Evolutionary conservation across 2,888 invertebrate species (phyloP).

Genomic region (Rhamnusium bicolor): DNA sequence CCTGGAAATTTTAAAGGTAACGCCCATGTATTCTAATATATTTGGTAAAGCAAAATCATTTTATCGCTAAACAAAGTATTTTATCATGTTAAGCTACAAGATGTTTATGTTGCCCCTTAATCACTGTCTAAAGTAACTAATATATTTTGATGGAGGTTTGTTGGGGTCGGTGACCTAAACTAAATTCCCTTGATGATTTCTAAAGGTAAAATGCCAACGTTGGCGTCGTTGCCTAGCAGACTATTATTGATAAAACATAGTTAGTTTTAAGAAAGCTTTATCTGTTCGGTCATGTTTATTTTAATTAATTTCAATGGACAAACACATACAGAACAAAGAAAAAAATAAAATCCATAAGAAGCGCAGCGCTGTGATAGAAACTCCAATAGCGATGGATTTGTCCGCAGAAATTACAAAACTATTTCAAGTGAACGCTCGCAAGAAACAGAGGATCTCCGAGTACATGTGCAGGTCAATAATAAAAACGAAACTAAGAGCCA

Average conservation of each 20-base stretch:
- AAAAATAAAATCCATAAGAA: constrained; percentile 32
- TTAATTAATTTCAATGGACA: constrained; percentile 30
- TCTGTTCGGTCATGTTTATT: background rate
- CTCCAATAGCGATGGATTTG: constrained; percentile 45
- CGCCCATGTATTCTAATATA: too few relatives aligned
- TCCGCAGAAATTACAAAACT: constrained; percentile 46
- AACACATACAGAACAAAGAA: constrained; percentile 17
- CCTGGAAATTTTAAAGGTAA: too few relatives aligned
- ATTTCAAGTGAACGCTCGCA: constrained; percentile 37
- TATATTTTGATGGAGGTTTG: background rate
- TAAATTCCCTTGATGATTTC: background rate
- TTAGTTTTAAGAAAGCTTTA: background rate
- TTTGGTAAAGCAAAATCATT: too few relatives aligned
- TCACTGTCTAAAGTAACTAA: too few relatives aligned
- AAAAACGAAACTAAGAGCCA: constrained; percentile 42
- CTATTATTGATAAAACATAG: constrained; percentile 5
- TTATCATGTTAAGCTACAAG: too few relatives aligned
- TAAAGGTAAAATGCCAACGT: background rate
- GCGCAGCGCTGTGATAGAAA: constrained; percentile 2
- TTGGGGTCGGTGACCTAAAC: background rate
- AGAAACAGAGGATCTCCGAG: constrained; percentile 47
- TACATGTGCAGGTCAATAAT: constrained; percentile 44
- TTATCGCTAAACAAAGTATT: too few relatives aligned
- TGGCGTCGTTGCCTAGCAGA: constrained; percentile 3
- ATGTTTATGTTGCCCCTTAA: too few relatives aligned